A percentile compares a stretch with the other conserved stretches of the same genome.
phyloP scores from a whole-genome alignment of 2,113 vertebrate species.

The Tricholaema leucomelas region DNA sequence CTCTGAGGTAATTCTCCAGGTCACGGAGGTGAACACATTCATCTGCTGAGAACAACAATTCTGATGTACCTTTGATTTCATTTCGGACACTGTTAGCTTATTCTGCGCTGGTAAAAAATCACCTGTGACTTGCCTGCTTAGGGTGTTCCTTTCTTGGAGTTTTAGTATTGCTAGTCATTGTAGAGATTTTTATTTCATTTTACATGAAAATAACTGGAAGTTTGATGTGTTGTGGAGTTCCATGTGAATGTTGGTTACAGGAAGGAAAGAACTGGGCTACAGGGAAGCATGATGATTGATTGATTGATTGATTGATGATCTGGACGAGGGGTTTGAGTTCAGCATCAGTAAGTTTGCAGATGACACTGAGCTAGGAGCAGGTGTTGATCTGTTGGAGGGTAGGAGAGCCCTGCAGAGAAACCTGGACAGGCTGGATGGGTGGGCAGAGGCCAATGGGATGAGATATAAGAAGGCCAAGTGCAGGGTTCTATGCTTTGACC shows the following conservation, averaged over 20 bases:
- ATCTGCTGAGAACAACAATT: background rate
- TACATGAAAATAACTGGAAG: background rate
- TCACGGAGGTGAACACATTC: background rate
- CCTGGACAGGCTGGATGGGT: too few relatives aligned
- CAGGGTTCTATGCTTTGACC: too few relatives aligned
- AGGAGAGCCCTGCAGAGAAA: too few relatives aligned
- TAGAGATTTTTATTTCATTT: constrained; percentile 16
- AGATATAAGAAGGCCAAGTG: too few relatives aligned
- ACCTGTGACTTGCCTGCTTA: constrained; percentile 20
- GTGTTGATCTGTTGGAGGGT: too few relatives aligned
- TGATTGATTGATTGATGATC: too few relatives aligned
- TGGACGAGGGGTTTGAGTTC: too few relatives aligned
- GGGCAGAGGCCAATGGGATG: too few relatives aligned
- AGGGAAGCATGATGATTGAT: background rate
- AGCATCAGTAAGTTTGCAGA: too few relatives aligned
- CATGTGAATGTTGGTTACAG: background rate
- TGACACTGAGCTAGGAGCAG: too few relatives aligned
- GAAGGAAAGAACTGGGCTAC: background rate
- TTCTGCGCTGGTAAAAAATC: constrained; percentile 3
- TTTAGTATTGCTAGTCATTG: background rate
- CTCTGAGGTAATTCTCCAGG: background rate
- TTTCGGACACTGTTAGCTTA: constrained; percentile 21
- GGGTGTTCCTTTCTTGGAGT: constrained; percentile 21
- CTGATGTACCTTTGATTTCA: background rate
- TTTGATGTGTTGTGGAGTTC: background rate